Evolutionary conservation across 2,888 invertebrate species (phyloP), one percentile per base, ranked within the genome.

Genomic region (Heliconius sara): DNA sequence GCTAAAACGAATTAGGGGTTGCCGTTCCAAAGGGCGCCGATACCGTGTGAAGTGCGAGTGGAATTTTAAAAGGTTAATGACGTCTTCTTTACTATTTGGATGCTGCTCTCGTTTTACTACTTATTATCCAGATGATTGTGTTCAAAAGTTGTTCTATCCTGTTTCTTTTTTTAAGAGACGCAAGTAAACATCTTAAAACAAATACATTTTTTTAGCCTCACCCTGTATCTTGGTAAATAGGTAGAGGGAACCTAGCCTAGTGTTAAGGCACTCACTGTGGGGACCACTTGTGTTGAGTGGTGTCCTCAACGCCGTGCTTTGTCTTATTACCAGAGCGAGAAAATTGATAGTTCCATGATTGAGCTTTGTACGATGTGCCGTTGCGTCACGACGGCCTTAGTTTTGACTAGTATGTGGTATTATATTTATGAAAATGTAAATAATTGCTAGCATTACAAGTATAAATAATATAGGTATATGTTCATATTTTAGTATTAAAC

Each of bases 1-100:
- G 66, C 75, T 27, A 65, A 75, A 75, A 75, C 75, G 65, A 75
- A 75, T 75, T 75, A 43, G 75, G 65, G 75, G 22, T 73, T 25
- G 27, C 63, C 66, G 43, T 65, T 30, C 65, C 75, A 47, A 75
- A 75, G 66, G 75, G 47, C 43, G 75, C 43, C 27, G 43, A 67
- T 70, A 60, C 25, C 70, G 60, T 27, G 77, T 43, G 16, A 57
- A 43, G 22, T 77, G 68, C 57, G 77, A 57, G 68, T 3, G 75
- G 75, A 75, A 75, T 75, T 75, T 65, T 47, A 75, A 77, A 52
- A 66, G 22, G 27, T 67, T 67, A 47, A 27, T 47, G n/a, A 34
- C 52, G n/a, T 57, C 68, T 34, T 57, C 52, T 30, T 65, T 39
- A 19, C 27, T 77, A 47, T 68, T 68, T 68, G 30, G 57, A 57